Evolutionary conservation across 2,888 invertebrate species (phyloP), one percentile per base, ranked within the genome.

Genomic region (Graphium colonna): DNA sequence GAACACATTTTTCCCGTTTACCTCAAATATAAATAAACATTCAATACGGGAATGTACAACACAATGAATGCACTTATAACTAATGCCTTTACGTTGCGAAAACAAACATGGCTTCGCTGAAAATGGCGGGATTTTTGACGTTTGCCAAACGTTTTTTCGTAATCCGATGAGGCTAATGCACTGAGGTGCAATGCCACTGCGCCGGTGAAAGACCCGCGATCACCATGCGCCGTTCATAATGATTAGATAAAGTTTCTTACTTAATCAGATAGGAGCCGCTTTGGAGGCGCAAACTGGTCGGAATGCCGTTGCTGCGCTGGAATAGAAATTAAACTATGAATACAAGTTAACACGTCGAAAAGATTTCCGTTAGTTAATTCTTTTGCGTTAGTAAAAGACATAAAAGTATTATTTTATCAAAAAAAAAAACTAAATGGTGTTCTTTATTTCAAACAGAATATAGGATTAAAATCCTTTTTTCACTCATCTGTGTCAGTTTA

Each of bases 21-120:
- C 59, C 36, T 46, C 46, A 45, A 54, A 42, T 38, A 44, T 46
- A 61, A 60, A 57, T 57, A 59, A 61, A 59, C 47, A 1, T 33
- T 16, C 31, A 15, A 52, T 31, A 55, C 47, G 36, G 56, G 62
- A 56, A 50, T 41, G 38, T 49, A 28, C 41, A 54, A 46, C 54
- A 17, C 46, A 53, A 46, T 50, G 54, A 56, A 55, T 56, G 49
- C 17, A 51, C 49, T 47, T 51, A 51, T 49, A 56, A 39, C 46
- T 43, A 53, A 39, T 41, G 55, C 51, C 43, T 56, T 36, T 36
- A 28, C 17, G 39, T 33, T 40, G 12, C 13, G 31, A 9, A 53
- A 53, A 53, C 44, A 53, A 44, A 49, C 48, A 31, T 28, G 17
- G 43, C 18, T 21, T 26, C 38, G 17, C 17, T 16, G 28, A 26